Base-by-base conservation (phyloP, 2,113 vertebrate genomes). In the Anoura caudifer region DNA sequence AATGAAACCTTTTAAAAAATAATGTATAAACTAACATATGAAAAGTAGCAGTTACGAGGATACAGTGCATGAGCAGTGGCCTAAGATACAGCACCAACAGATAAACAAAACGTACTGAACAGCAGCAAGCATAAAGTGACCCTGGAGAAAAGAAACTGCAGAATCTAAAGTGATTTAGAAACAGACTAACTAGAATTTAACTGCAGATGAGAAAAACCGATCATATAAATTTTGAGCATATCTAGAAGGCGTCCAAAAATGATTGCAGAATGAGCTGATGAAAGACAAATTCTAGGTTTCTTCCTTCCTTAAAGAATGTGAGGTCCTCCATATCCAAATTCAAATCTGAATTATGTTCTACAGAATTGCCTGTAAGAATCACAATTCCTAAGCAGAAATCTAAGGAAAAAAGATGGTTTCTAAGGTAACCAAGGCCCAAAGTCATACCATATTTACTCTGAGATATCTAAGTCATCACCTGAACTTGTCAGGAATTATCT, bases 401-500 rank as follows among this genome's bases (percentile, higher is more conserved):
- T 76, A 95, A 87, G 26, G 41, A 24, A 84, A 85, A 86, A 70
- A 75, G 26, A 69, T 28, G 28, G 31, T 93, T 95, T 96, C 83
- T 93, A 89, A 96, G 82, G 65, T 96, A 95, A 93, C 61, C 31
- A 86, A 65, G 28, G 33, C 9, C 61, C n/a, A 76, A 24, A 79
- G 1, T n/a, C n/a, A 73, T 5, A 87, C 8, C 54, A 94, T 67
- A 89, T 12, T 75, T 13, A 85, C 88, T 65, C 52, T 56, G 9
- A 83, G 4, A 19, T 47, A 96, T 72, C 84, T 79, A 56, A 95
- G 47, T 85, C 80, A 87, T 87, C 84, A 87, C 38, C 77, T 50
- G 67, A 87, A 61, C 43, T 61, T 90, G 79, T 83, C 75, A 92
- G 45, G 94, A 92, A 77, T 86, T 95, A 96, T 87, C 1, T 94